Percentiles rank a stretch among this genome's conserved stretches.
phyloP scores from a whole-genome alignment of 2,113 vertebrate genomes.

The Mormoops blainvillei region DNA sequence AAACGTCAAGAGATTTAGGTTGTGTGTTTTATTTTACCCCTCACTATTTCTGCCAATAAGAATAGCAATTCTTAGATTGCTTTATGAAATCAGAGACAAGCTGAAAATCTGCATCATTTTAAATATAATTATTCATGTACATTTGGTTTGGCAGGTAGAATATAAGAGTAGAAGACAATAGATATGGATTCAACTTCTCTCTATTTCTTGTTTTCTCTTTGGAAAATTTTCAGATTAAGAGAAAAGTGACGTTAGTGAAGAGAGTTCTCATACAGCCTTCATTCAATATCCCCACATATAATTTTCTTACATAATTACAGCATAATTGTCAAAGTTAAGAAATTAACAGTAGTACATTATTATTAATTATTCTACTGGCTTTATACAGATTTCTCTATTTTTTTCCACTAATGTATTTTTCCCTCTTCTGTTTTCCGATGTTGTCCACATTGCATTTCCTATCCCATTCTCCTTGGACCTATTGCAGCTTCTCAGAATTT shows the following conservation, averaged over 20 bases:
- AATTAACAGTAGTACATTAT: neutral
- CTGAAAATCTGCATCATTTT: neutral
- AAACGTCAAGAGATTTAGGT: neutral
- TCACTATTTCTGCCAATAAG: neutral
- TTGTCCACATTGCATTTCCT: neutral
- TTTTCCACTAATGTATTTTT: neutral
- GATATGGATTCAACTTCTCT: neutral
- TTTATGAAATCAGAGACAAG: neutral
- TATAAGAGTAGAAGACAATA: neutral
- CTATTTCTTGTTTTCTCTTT: neutral
- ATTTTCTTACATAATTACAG: neutral
- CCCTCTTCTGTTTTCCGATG: neutral
- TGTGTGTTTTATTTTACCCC: neutral
- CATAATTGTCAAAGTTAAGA: neutral
- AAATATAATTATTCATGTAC: neutral
- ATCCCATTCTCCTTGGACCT: neutral
- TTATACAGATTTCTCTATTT: neutral
- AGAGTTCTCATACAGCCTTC: neutral
- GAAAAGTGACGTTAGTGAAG: neutral
- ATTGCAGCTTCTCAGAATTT: neutral
- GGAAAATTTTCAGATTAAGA: neutral
- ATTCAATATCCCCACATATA: neutral
- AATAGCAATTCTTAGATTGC: neutral
- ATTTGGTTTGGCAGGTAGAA: neutral
- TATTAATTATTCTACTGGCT: neutral